Conservation (phyloP, 2,888 invertebrate genomes). For the Athalia circularis region DNA sequence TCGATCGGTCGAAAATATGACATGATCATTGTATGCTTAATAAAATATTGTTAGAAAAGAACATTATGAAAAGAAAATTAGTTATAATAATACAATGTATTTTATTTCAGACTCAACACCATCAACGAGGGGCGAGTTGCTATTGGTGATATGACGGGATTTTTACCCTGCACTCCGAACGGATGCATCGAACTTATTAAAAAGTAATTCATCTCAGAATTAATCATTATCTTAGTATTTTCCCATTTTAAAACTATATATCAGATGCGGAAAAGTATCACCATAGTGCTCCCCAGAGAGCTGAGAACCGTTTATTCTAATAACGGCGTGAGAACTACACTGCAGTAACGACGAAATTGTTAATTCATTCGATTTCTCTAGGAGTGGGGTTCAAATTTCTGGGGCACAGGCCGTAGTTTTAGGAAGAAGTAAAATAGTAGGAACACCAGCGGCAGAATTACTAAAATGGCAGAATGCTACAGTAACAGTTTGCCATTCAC, state of each 20-base stretch:
- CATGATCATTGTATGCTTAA: too few species aligned
- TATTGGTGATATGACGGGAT: slow-evolving; percentile 91
- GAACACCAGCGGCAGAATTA: slow-evolving; percentile 94
- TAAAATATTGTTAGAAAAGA: neutral
- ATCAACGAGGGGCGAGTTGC: slow-evolving; percentile 95
- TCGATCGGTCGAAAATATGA: too few species aligned
- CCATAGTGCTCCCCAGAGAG: too few species aligned
- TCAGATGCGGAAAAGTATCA: too few species aligned
- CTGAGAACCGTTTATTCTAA: too few species aligned
- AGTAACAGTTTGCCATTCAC: slow-evolving; percentile 97
- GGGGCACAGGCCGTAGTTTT: slow-evolving; percentile 94
- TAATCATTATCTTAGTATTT: neutral
- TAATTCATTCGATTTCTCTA: slow-evolving; percentile 52
- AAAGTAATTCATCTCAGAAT: slow-evolving; percentile 70
- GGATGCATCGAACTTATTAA: slow-evolving; percentile 96
- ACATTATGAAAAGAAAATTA: neutral
- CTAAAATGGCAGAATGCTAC: slow-evolving; percentile 98
- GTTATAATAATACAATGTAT: neutral
- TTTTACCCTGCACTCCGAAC: slow-evolving; percentile 97
- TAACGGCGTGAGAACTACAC: too few species aligned
- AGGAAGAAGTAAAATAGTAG: slow-evolving; percentile 98
- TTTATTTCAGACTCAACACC: slow-evolving; percentile 83
- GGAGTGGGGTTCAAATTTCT: slow-evolving; percentile 84
- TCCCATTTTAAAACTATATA: neutral
- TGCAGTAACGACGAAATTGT: neutral